Percentiles rank a stretch among this genome's conserved stretches.
Conservation (phyloP, 2,888 invertebrate species). For the Digitonthophagus gazella region DNA sequence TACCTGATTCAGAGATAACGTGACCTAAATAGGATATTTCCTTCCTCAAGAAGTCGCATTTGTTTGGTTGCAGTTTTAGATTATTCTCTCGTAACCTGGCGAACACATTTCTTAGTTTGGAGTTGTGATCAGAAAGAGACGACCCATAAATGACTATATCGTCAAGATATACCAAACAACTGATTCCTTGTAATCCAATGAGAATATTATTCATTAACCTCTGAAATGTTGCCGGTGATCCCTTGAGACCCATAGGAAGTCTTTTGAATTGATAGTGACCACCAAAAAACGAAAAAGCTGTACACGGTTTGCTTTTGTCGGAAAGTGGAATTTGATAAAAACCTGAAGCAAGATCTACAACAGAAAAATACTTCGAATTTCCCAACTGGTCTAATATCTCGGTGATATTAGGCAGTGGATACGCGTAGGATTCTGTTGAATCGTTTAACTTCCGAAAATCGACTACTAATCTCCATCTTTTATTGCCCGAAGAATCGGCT, state of each 20-base stretch:
- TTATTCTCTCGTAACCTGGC: no score
- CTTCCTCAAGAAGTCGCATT: no score
- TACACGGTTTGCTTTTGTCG: not conserved
- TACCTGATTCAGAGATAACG: not conserved
- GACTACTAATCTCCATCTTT: slow-evolving; percentile 21
- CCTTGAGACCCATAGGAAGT: slow-evolving; percentile 2
- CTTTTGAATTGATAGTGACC: not conserved
- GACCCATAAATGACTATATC: no score
- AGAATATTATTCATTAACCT: no score
- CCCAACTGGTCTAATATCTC: slow-evolving; percentile 29
- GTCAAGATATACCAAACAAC: no score
- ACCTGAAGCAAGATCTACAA: slow-evolving; percentile 39
- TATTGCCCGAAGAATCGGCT: slow-evolving; percentile 29
- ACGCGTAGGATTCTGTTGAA: slow-evolving; percentile 35
- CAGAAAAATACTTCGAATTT: slow-evolving; percentile 38
- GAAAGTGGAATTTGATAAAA: slow-evolving; percentile 40
- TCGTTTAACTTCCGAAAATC: slow-evolving; percentile 22
- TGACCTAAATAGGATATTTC: not conserved
- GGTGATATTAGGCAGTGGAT: slow-evolving; percentile 33
- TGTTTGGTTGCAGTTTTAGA: no score
- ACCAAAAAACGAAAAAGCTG: slow-evolving; percentile 11
- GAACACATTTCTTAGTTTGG: no score
- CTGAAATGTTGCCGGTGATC: slow-evolving; percentile 9
- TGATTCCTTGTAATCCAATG: no score
- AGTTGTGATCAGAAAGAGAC: no score